Base-by-base conservation (phyloP, 2,797 vertebrate genomes). In the Sparus aurata region DNA sequence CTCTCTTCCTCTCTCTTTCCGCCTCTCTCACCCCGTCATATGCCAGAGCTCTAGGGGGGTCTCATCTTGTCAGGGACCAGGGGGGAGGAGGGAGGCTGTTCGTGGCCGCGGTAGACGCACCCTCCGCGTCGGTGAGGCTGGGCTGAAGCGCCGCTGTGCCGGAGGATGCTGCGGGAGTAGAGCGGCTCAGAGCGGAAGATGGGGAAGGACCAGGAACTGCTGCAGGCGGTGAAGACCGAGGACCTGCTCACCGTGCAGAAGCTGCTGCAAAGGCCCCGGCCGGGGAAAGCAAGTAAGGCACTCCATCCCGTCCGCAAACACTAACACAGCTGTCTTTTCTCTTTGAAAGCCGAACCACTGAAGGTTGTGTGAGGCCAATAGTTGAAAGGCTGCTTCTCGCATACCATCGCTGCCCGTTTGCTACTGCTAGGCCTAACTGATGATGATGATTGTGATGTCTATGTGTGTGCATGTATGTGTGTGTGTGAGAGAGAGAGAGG, bases 191-290 rank as follows among this genome's bases (percentile, higher is more conserved):
- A 83, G 87, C 62, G 80, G 87, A 96, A 94, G 95, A 98, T 98
- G 97, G 98, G 98, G 95, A 98, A 98, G 95, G 98, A 99, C 95
- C 98, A 98, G 95, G 97, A 99, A 95, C 96, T 99, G 95, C 97
- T 98, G 93, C 97, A 98, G 96, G 98, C 98, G 90, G 98, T 99
- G 90, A 99, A 99, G 95, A 97, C 96, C 94, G 97, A 99, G 96
- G 98, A 99, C 95, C 92, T 98, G 90, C 95, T 97, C 91, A 96
- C 97, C 89, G 98, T 97, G 89, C 98, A 98, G 96, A 97, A 97
- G 95, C 97, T 99, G 94, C 96, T 99, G 95, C 97, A 98, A 93
- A 97, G 98, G 97, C 97, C 97, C 89, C 96, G 96, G 90, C 96
- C 97, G 20, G 97, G 97, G 88, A 98, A 98, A 96, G 96, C 97